Evolutionary conservation across 2,113 vertebrate species (phyloP).

Genomic region (Loxodonta africana): DNA sequence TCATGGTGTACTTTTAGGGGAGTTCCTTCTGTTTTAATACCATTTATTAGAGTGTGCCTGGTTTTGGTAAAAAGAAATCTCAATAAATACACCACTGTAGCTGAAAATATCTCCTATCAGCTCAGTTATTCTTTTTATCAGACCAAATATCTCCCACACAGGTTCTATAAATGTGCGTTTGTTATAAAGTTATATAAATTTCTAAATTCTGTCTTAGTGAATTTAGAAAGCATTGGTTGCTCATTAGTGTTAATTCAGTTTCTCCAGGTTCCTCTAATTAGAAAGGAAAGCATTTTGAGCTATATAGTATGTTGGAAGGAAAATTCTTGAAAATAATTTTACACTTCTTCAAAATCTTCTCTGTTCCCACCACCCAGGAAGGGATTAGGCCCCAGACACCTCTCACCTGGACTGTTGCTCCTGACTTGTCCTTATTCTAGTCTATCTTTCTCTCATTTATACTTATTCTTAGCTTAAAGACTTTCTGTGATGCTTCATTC

Average conservation of each 20-base stretch:
- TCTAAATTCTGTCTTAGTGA: conserved; percentile 49
- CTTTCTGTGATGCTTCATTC: neutral
- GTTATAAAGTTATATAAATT: conserved; percentile 41
- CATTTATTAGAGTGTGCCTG: conserved; percentile 54
- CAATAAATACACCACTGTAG: conserved; percentile 67
- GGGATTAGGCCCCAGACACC: neutral
- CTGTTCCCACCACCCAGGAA: neutral
- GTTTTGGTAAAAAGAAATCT: conserved; percentile 56
- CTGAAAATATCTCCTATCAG: conserved; percentile 62
- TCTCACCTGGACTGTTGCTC: neutral
- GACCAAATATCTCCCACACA: conserved; percentile 63
- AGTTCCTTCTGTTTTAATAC: conserved; percentile 48
- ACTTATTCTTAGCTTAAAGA: neutral
- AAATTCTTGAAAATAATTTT: conserved; percentile 66
- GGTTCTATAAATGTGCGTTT: conserved; percentile 71
- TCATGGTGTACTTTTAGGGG: neutral
- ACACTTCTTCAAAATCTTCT: conserved; percentile 43
- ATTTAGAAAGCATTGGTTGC: conserved; percentile 63
- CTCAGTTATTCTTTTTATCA: conserved; percentile 67
- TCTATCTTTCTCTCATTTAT: neutral
- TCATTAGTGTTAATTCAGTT: conserved; percentile 49
- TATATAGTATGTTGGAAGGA: neutral
- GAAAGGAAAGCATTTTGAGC: conserved; percentile 17
- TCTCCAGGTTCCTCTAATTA: conserved; percentile 53
- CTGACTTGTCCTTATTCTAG: neutral